Base-by-base conservation (phyloP, 2,113 vertebrate genomes). In the Urocolius indicus region DNA sequence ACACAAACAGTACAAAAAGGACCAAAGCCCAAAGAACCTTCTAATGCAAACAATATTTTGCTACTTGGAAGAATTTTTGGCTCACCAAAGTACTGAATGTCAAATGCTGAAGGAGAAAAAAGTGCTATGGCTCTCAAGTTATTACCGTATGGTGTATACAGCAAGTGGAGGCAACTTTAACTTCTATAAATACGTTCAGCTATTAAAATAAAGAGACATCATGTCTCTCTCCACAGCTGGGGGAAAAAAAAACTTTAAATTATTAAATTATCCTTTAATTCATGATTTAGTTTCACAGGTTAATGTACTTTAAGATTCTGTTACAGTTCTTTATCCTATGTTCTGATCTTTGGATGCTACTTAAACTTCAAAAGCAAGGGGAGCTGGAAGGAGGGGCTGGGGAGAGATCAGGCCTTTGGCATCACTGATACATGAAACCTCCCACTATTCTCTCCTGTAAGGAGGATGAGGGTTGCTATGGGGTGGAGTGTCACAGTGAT, bases 401-500 rank as follows among this genome's bases (percentile, higher is more conserved):
- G 57, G 9, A 52, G 62, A 49, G 71, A 34, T 12, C 7, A 75
- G 63, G 34, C 26, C 57, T 87, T 71, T 75, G 61, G 41, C 26
- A 73, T 9, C 61, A 46, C 59, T 30, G 55, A 13, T 9, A 21
- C 3, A 17, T 6, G 13, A 55, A 8, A 16, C 23, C 57, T 62
- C 16, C 66, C 79, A 54, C 66, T 52, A 20, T 52, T 43, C 43
- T 59, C 46, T 77, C 59, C 80, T 67, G 69, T 55, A 9, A 62
- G 11, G 43, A 10, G 6, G 30, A 57, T n/a, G 34, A 27, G 55
- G 52, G 3, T 36, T 82, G 51, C 46, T 71, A 5, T 13, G 16
- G 15, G 62, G 51, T 1, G 1, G 13, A 27, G 36, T 45, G 27
- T 29, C 3, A 0, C 7, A 1, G 0, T 23, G 16, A 74, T n/a